A percentile compares a stretch with the other conserved stretches of the same genome.
These are phyloP conservation scores for Macrosteles quadrilineatus DNA, from an alignment of 1,140 invertebrate species.

Conservation along the genomic window DNA sequence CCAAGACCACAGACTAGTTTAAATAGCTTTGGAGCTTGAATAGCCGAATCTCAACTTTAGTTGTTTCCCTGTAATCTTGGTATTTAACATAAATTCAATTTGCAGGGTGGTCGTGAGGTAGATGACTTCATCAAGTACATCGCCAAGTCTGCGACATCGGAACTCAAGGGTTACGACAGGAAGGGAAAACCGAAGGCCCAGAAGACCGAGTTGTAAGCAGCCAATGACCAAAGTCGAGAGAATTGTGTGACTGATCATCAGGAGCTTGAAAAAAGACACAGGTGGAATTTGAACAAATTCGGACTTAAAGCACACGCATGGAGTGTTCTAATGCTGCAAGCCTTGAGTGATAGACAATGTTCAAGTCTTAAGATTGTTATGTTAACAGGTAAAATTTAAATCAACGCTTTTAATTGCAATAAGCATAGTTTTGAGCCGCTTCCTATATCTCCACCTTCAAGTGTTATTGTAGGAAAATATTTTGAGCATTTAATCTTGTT, in stretches of 20 bases:
- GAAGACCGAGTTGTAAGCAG: slow-evolving; percentile 70
- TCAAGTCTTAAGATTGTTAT: neutral
- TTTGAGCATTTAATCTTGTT: too few species aligned
- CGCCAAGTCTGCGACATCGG: slow-evolving; percentile 86
- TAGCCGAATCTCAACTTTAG: too few species aligned
- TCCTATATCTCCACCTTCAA: too few species aligned
- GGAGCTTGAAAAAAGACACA: neutral
- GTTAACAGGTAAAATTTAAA: too few species aligned
- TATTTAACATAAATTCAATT: too few species aligned
- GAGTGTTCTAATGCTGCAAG: neutral
- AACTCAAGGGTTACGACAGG: slow-evolving; percentile 86
- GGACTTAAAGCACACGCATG: neutral
- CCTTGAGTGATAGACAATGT: neutral
- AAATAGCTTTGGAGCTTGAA: too few species aligned
- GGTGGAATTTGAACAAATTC: neutral
- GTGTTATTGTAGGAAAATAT: too few species aligned
- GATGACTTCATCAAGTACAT: slow-evolving; percentile 97
- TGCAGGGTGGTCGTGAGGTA: slow-evolving; percentile 85
- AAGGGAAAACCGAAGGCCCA: slow-evolving; percentile 86
- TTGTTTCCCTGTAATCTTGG: too few species aligned
- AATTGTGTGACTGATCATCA: neutral
- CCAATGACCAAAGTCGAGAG: neutral
- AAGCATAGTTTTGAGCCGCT: too few species aligned
- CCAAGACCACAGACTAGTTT: too few species aligned
- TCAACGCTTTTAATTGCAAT: too few species aligned